Base-by-base conservation (phyloP, 2,888 invertebrate species). In the Lasioglossum figueresi region DNA sequence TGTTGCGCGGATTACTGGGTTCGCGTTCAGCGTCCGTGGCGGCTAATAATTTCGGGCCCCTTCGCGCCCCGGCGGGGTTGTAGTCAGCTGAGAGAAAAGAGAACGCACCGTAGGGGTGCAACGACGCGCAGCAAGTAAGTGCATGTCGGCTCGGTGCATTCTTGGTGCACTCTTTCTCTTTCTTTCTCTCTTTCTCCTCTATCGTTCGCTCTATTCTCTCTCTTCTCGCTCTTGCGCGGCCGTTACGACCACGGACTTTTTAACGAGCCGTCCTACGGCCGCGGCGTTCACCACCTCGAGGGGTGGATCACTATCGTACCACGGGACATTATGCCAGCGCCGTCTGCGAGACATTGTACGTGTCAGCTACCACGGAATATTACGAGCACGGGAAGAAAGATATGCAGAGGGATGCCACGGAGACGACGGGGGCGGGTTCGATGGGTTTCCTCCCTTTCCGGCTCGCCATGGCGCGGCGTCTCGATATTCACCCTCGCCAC, bases 341-440 rank as follows among this genome's bases (percentile, higher is more conserved):
- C 83, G 88, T 88, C 86, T 82, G 82, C 85, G 87, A 84, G 87
- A 85, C 79, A 87, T 88, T 83, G 80, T 79, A 77, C 84, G 48
- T 79, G 71, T 75, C 84, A 80, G 80, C 84, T 79, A 79, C 79
- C 80, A 56, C 56, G 63, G 84, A 80, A 84, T 86, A 88, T 86
- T 86, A 82, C 86, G 48, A 71, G 68, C 43, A 34, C 48, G 45
- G 48, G 56, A 86, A 81, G 75, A 78, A 83, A 84, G 84, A 80
- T 80, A 78, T 68, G 87, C 68, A 66, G 81, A 79, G 75, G n/a
- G 70, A 70, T 23, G 75, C 37, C 68, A 63, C 23, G 12, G 27
- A 31, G 75, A 70, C n/a, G 31, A 52, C 3, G 43, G 34, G 19
- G 56, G 31, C 12, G 34, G 19, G 40, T 68, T 82, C 86, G 88